Percentiles rank a stretch among this genome's conserved stretches.
Conservation (phyloP, 1,140 invertebrate genomes). For the Lordiphosa stackelbergi region DNA sequence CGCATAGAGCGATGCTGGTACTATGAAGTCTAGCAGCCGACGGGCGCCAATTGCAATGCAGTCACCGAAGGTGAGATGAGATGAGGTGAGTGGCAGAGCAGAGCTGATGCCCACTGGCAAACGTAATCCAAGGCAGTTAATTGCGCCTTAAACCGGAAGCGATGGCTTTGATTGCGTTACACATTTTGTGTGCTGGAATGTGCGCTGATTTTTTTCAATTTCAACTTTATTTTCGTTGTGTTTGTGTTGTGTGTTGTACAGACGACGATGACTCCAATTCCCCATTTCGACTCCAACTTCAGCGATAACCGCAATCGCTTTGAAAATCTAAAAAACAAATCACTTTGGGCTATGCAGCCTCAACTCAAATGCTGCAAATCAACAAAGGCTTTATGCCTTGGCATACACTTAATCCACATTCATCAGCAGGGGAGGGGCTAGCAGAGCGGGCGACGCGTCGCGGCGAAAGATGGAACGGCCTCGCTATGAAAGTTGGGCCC, state of each 20-base stretch:
- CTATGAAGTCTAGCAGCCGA: conserved; percentile 26
- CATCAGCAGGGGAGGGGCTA: conserved; percentile 18
- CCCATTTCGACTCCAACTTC: conserved; percentile 20
- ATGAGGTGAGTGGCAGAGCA: conserved; percentile 3
- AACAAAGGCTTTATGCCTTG: conserved; percentile 49
- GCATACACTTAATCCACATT: conserved; percentile 74
- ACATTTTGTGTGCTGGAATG: conserved; percentile 68
- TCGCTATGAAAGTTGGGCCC: conserved; percentile 60
- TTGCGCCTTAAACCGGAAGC: conserved; percentile 74
- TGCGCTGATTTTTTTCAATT: conserved; percentile 70
- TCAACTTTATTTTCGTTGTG: conserved; percentile 33
- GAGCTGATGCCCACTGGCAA: conserved; percentile 23
- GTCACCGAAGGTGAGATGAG: background rate
- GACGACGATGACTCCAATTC: conserved; percentile 43
- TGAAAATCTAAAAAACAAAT: conserved; percentile 74
- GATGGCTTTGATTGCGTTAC: conserved; percentile 75
- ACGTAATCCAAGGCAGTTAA: conserved; percentile 73
- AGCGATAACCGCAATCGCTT: conserved; percentile 54
- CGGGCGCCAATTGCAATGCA: conserved; percentile 32
- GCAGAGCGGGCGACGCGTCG: background rate
- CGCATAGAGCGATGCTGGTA: conserved; percentile 12
- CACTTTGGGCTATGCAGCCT: conserved; percentile 59
- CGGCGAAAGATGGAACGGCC: conserved; percentile 12
- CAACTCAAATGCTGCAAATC: conserved; percentile 23
- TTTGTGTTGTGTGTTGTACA: conserved; percentile 27